Percentiles rank a stretch among this genome's conserved stretches.
phyloP scores from a whole-genome alignment of 2,888 invertebrate species.

The Carcina quercana region DNA sequence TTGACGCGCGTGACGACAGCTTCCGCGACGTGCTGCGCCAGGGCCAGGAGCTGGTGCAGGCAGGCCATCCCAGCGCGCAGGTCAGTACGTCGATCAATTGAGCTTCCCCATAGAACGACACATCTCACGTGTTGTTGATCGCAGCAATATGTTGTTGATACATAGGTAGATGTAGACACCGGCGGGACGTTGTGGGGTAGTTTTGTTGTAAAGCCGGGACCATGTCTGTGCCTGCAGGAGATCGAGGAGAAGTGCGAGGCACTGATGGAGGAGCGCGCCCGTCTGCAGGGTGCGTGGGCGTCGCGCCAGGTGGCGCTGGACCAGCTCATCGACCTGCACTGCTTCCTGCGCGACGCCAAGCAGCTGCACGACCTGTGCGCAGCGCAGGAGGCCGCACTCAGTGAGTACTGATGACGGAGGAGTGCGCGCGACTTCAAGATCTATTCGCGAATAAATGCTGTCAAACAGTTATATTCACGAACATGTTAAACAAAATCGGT shows the following conservation, averaged over 20 bases:
- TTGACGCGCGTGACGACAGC: slow-evolving; percentile 90
- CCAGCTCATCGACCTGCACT: slow-evolving; percentile 94
- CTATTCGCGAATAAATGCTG: no score
- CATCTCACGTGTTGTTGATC: background rate
- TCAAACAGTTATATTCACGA: no score
- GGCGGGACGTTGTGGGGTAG: no score
- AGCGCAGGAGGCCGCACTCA: slow-evolving; percentile 88
- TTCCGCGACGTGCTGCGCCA: slow-evolving; percentile 79
- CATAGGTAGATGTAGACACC: no score
- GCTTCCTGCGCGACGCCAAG: slow-evolving; percentile 95
- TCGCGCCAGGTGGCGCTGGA: slow-evolving; percentile 91
- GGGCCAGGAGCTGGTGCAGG: slow-evolving; percentile 88
- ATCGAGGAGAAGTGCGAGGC: slow-evolving; percentile 86
- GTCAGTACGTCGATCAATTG: slow-evolving; percentile 16
- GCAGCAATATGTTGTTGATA: background rate
- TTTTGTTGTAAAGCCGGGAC: no score
- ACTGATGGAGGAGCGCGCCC: slow-evolving; percentile 84
- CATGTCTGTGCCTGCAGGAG: no score
- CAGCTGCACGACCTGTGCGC: slow-evolving; percentile 92
- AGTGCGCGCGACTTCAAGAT: no score
- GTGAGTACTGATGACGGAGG: no score
- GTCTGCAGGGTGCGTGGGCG: slow-evolving; percentile 90
- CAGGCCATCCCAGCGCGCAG: slow-evolving; percentile 77
- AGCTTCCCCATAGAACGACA: background rate
- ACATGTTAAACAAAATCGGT: no score